phyloP scores from a whole-genome alignment of 1,140 invertebrate genomes.

The Acromyrmex charruanus region DNA sequence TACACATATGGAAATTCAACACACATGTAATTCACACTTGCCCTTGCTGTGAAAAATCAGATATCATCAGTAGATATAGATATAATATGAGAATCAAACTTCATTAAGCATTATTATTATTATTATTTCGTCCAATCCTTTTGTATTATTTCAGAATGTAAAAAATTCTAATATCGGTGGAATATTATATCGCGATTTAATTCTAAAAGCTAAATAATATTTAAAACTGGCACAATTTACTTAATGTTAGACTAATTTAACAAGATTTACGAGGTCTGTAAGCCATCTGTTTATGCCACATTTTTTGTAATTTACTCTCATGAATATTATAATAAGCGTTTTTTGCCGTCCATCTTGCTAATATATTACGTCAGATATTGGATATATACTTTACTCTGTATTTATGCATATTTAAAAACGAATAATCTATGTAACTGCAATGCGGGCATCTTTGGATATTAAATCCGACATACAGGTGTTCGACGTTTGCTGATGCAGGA shows the following conservation, averaged over 20 bases:
- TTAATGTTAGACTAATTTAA: conserved; percentile 2
- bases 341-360: not conserved
- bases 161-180: not conserved
- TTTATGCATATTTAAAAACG: conserved; percentile 30
- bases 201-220: not conserved
- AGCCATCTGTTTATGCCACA: not conserved
- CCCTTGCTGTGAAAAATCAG: conserved; percentile 49
- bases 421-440: conserved; percentile 17
- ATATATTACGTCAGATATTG: not conserved
- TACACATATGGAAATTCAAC: not conserved
- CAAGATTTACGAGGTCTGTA: not conserved
- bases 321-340: conserved; percentile 1
- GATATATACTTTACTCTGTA: not conserved
- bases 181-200: not conserved
- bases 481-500: conserved; percentile 22
- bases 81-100: conserved; percentile 25
- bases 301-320: conserved; percentile 1
- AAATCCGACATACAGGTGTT: not conserved
- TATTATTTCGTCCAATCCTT: not conserved
- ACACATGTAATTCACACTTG: conserved; percentile 28
- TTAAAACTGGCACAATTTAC: not conserved
- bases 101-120: not conserved
- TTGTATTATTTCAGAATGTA: not conserved
- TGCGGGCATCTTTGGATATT: conserved; percentile 1
- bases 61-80: conserved; percentile 10